Base-by-base conservation (phyloP, 1,140 invertebrate species). In the Drosophila sp. region DNA sequence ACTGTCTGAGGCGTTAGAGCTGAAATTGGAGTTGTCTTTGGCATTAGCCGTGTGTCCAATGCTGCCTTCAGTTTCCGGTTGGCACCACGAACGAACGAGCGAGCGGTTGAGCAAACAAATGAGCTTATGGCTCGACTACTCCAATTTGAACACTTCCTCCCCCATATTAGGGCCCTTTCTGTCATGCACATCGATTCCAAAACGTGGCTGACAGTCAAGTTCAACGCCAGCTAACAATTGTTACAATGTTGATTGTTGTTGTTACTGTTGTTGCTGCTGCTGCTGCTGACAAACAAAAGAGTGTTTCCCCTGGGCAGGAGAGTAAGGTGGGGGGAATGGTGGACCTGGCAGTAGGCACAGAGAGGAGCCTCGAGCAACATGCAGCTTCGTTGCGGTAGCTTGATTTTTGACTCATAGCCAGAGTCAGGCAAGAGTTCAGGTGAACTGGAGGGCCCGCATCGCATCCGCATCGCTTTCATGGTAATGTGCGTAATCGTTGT, bases 61-160 rank as follows among this genome's bases (percentile, higher is more conserved):
- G 82, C 57, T 83, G 73, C 79, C 76, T 89, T 81, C 76, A 71
- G 79, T 89, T 89, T 89, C 83, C 83, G 83, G 83, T 48, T 38
- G 43, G 38, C 38, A 9, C 51, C 41, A 48, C 56, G 40, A 56
- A 29, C 40, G 57, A 67, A 27, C 73, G 61, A 53, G 40, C 65
- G 73, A 53, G 40, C 65, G 73, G 50, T 58, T 79, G 73, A 67
- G 73, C 76, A 74, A 80, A 74, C 80, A 84, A 80, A 64, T 66
- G 62, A 62, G 77, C 59, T 76, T 48, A 65, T 69, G 71, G 71
- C 82, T 87, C 71, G 75, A 54, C 62, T 86, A 87, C 70, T 83
- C 69, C 83, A 89, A 87, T 89, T 87, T 87, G 61, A 89, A 82
- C 67, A 87, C 83, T 87, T 87, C 82, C 82, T 87, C 83, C 83